Evolutionary conservation across 2,113 vertebrate species (phyloP).

Genomic region (Pardalotus punctatus): DNA sequence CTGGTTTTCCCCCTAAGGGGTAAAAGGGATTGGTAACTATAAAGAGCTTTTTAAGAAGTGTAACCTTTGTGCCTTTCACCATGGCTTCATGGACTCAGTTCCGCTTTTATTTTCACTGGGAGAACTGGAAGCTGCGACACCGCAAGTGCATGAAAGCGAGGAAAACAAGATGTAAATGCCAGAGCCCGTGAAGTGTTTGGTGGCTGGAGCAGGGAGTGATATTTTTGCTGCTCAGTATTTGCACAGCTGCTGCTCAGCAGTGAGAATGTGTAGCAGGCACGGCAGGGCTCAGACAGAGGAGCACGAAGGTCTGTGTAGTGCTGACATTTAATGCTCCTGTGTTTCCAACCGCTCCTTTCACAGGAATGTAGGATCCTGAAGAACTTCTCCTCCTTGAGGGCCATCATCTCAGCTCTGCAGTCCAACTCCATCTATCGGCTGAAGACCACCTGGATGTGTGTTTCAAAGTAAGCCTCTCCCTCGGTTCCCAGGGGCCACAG

Average conservation of each 20-base stretch:
- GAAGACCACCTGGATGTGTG: conserved; percentile 86
- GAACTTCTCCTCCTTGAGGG: conserved; percentile 93
- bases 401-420: conserved; percentile 92
- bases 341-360: conserved; percentile 40
- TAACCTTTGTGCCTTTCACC: conserved; percentile 28
- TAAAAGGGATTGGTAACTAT: not conserved
- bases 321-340: conserved; percentile 62
- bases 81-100: not conserved
- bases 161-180: conserved; percentile 61
- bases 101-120: conserved; percentile 37
- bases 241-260: conserved; percentile 66
- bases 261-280: conserved; percentile 56
- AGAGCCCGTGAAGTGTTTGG: conserved; percentile 44
- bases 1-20: not conserved
- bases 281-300: conserved; percentile 52
- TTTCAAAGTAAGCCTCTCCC: conserved; percentile 84
- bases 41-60: not conserved
- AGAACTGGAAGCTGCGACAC: conserved; percentile 58
- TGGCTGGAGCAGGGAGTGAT: not conserved
- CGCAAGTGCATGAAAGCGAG: conserved; percentile 31
- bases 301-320: not conserved
- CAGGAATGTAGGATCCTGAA: conserved; percentile 96
- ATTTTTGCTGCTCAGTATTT: conserved; percentile 66
- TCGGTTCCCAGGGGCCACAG: not conserved
- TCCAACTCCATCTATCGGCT: conserved; percentile 93